Evolutionary conservation across 2,113 vertebrate genomes (phyloP).

Genomic region (Poeciliopsis prolifica): DNA sequence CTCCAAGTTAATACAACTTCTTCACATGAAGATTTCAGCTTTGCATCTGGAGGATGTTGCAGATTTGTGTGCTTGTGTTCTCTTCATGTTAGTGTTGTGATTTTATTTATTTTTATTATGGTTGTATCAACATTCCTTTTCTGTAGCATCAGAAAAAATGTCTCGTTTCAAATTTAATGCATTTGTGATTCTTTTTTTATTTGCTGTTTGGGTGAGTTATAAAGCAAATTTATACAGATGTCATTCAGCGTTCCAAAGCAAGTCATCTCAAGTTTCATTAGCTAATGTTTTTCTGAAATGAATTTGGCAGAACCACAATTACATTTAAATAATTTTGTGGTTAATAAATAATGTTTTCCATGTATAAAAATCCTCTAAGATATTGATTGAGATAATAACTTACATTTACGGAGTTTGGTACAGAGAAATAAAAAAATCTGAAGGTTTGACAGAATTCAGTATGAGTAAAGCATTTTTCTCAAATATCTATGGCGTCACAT

Average conservation of each 20-base stretch:
- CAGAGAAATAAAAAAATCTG: neutral
- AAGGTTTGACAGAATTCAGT: neutral
- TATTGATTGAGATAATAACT: neutral
- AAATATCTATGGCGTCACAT: neutral
- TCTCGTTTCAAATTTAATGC: neutral
- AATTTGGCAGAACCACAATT: neutral
- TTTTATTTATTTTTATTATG: neutral
- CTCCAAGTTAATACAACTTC: conserved; percentile 30
- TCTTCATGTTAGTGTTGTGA: neutral
- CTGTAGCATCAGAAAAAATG: neutral
- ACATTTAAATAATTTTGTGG: neutral
- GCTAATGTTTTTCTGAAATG: neutral
- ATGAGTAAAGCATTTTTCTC: neutral
- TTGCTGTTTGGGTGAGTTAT: neutral
- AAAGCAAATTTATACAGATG: conserved; percentile 2
- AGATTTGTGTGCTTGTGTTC: conserved; percentile 9
- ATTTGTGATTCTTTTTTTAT: neutral
- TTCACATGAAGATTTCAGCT: conserved; percentile 13
- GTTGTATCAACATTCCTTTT: neutral
- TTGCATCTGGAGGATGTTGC: conserved; percentile 8
- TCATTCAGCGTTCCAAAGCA: conserved; percentile 21
- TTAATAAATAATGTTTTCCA: neutral
- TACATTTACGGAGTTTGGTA: neutral
- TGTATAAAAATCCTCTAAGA: neutral
- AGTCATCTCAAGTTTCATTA: conserved; percentile 2